These are phyloP conservation scores for Balaeniceps rex DNA, from an alignment of 2,113 vertebrate genomes.

Conservation along the genomic window DNA sequence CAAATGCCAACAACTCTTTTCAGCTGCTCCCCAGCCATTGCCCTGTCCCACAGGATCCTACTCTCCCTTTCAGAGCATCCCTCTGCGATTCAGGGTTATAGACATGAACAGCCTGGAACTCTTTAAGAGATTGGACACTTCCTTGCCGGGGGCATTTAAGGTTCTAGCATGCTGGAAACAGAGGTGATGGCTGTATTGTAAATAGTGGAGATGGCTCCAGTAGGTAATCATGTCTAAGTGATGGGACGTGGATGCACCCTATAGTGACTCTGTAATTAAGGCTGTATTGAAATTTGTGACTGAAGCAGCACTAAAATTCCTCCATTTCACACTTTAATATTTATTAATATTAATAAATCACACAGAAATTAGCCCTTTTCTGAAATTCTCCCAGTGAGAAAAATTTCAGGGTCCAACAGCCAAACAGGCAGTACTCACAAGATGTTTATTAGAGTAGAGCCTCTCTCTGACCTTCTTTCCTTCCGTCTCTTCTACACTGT, in stretches of 20 bases:
- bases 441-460: not conserved
- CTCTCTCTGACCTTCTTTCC: not conserved
- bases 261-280: not conserved
- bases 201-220: not conserved
- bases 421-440: not conserved
- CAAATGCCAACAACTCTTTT: not conserved
- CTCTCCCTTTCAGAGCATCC: not conserved
- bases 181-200: not conserved
- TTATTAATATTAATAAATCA: not conserved
- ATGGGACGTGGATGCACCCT: not conserved
- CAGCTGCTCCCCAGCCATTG: not conserved
- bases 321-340: not conserved
- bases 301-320: not conserved
- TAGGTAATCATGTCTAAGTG: rapidly evolving
- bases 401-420: not conserved
- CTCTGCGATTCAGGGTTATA: not conserved
- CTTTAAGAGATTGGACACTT: not conserved
- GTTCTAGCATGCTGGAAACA: not conserved
- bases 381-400: not conserved
- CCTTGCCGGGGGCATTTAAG: not conserved
- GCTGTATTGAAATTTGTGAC: not conserved
- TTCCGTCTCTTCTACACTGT: not conserved
- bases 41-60: not conserved
- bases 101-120: not conserved
- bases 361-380: not conserved